A percentile compares a stretch with the other conserved stretches of the same genome.
Evolutionary conservation across 1,140 invertebrate genomes (phyloP).

Genomic region (Hycleus phaleratus): DNA sequence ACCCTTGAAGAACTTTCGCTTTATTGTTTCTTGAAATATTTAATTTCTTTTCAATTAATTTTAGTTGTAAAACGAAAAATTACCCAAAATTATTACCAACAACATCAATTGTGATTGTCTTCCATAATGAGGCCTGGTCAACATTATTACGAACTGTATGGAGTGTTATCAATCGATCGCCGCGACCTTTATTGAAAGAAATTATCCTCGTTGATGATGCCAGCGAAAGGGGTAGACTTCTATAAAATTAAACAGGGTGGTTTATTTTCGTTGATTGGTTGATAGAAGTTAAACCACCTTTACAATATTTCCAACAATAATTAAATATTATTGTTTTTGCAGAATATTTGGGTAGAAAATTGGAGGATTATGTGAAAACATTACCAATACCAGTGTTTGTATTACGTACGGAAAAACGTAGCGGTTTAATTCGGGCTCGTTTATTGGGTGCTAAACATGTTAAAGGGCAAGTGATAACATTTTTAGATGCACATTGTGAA

Average conservation of each 20-base stretch:
- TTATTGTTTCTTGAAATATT: neutral
- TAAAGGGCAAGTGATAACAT: conserved; percentile 90
- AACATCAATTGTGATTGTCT: conserved; percentile 92
- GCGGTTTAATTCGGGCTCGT: conserved; percentile 87
- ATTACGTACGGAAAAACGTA: conserved; percentile 79
- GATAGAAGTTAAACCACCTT: neutral
- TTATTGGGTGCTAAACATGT: conserved; percentile 87
- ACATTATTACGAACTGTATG: conserved; percentile 91
- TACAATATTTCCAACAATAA: neutral
- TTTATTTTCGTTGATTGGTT: too few relatives aligned
- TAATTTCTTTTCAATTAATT: conserved; percentile 20
- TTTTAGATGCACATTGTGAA: conserved; percentile 95
- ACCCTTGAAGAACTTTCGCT: neutral
- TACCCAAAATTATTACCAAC: conserved; percentile 73
- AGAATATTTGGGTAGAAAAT: conserved; percentile 81
- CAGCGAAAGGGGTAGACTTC: conserved; percentile 72
- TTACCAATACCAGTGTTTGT: conserved; percentile 79
- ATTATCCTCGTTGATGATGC: conserved; percentile 95
- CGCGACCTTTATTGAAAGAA: conserved; percentile 76
- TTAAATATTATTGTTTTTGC: conserved; percentile 20
- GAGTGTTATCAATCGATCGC: conserved; percentile 92
- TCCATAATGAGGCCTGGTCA: conserved; percentile 98
- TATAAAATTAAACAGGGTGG: too few relatives aligned
- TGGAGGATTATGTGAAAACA: conserved; percentile 84
- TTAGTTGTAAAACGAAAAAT: conserved; percentile 68